Evolutionary conservation across 30 jellyfish, hydroid and myxozoan genomes (phyloP), one percentile per base, ranked within the genome.

Genomic region (Cassiopea xamachana): DNA sequence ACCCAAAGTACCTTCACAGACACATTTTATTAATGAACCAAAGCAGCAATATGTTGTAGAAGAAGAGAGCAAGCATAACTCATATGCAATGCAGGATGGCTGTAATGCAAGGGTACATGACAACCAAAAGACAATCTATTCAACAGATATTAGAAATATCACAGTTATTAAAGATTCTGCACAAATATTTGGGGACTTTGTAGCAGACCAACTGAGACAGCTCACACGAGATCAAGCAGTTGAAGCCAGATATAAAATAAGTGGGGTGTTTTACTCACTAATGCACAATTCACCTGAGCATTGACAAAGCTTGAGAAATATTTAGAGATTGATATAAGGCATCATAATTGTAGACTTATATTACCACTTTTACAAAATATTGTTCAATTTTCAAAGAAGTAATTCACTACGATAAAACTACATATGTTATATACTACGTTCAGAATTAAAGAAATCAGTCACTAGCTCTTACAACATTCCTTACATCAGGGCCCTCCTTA

Each of bases 141-240:
- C 75, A 15, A 50, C 87, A 19, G 87, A 48, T 27, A 78, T 78
- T 16, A 60, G 71, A 60, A 78, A 51, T 27, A 78, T 78, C 1
- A 51, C 87, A 2, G 87, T 78, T 60, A 55, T 71, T 2, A 61
- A 80, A 9, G 90, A 82, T 49, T 82, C 90, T 27, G 90, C 90
- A n/a, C 82, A 69, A 60, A 82, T 82, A 27, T 82, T 82, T 82
- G 90, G 90, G 5, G 90, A 82, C 82, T 67, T 82, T 46, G 90
- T 82, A 46, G 90, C 90, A 62, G 90, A 82, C 51, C 90, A 82
- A 49, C 82, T 82, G 16, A 62, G 90, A 71, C 90, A 82, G 75
- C 82, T 82, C 14, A 55, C 82, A 39, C 39, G 90, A 18, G 90
- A 82, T 3, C 90, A 82, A 82, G 90, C 90, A 9, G 82, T 82